Base-by-base conservation (phyloP, 1,140 invertebrate genomes). In the Epicauta chinensis region DNA sequence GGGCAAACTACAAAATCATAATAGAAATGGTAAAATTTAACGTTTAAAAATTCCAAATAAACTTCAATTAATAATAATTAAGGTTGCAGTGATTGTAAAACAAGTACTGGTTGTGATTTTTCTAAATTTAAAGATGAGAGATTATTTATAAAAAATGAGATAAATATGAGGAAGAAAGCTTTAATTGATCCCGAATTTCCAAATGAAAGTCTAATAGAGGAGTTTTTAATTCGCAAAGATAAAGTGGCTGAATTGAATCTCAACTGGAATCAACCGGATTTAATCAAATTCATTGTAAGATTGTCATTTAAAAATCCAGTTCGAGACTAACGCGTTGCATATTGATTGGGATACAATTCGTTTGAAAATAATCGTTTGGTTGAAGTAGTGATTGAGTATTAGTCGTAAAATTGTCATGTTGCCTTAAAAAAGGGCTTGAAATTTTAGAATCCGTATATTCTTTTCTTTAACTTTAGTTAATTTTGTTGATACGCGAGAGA, bases 231-330 rank as follows among this genome's bases (percentile, higher is more conserved):
- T 15, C 69, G 70, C 2, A 80, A 77, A 55, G 72, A 73, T 14
- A 55, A 59, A 11, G 56, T 79, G 3, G 72, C 75, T 1, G 65
- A 63, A 32, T 63, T 83, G 35, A 63, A 80, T 55, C 70, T 83
- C 9, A 69, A 71, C 47, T 84, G 84, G 82, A 76, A 73, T 16
- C 75, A 77, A 61, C 87, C 87, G 1, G 77, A 83, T 71, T 61
- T 88, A 30, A 70, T 77, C 23, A 77, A 82, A 63, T 87, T 89
- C 71, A 70, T 86, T 62, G 81, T 82, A 73, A 78, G 77, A n/a
- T n/a, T n/a, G n/a, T n/a, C n/a, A n/a, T n/a, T n/a, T n/a, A n/a
- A n/a, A n/a, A n/a, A n/a, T n/a, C n/a, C n/a, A n/a, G n/a, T n/a
- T n/a, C n/a, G n/a, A n/a, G n/a, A n/a, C n/a, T n/a, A n/a, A n/a